phyloP scores from a whole-genome alignment of 1,140 invertebrate species.

The Drosophila sproati region DNA sequence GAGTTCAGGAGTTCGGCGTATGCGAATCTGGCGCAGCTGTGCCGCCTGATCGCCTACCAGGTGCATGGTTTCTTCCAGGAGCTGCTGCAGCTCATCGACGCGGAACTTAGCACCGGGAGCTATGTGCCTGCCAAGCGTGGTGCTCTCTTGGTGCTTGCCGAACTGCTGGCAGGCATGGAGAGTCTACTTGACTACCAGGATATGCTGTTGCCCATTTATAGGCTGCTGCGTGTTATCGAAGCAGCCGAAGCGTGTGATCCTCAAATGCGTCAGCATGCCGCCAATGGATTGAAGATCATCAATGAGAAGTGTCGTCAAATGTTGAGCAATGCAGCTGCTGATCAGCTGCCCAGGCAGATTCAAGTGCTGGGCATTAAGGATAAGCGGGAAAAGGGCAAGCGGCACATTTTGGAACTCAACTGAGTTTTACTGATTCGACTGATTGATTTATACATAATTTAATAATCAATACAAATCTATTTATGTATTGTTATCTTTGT shows the following conservation, averaged over 20 bases:
- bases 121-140: slow-evolving; percentile 89
- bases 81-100: slow-evolving; percentile 88
- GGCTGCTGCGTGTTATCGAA: slow-evolving; percentile 87
- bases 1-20: slow-evolving; percentile 91
- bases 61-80: slow-evolving; percentile 89
- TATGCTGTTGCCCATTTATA: slow-evolving; percentile 88
- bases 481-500: too few species aligned
- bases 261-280: slow-evolving; percentile 88
- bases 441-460: background rate
- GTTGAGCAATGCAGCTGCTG: slow-evolving; percentile 85
- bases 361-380: slow-evolving; percentile 84
- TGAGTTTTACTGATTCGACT: slow-evolving; percentile 1
- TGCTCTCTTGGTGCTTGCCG: slow-evolving; percentile 88
- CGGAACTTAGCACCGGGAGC: slow-evolving; percentile 87
- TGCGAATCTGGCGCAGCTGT: slow-evolving; percentile 92
- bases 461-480: background rate
- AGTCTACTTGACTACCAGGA: slow-evolving; percentile 87
- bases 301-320: slow-evolving; percentile 87
- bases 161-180: slow-evolving; percentile 89
- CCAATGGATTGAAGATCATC: slow-evolving; percentile 89
- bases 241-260: slow-evolving; percentile 87
- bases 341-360: slow-evolving; percentile 87
- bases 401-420: slow-evolving; percentile 68
- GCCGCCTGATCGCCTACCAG: slow-evolving; percentile 89
- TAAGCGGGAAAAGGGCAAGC: slow-evolving; percentile 6